Evolutionary conservation across 2,797 vertebrate species (phyloP), one percentile per base, ranked within the genome.

Genomic region (Pseudopleuronectes americanus): DNA sequence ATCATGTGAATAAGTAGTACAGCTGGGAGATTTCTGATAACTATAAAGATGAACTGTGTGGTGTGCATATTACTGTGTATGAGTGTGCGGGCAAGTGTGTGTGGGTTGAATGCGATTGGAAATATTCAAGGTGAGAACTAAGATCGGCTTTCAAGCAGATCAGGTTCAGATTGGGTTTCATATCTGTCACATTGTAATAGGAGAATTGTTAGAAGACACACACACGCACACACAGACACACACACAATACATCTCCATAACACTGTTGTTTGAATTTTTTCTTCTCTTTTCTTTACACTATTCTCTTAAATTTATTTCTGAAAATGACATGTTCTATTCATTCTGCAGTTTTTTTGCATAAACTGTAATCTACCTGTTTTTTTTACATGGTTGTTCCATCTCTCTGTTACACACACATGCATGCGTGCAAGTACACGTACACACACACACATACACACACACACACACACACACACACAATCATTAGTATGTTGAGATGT

Each of bases 401-500:
- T 64, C 17, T 28, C 38, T 51, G 57, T 21, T 14, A 52, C 10
- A n/a, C 8, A 38, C 10, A 38, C 17, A 9, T 1, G 16, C 43
- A 6, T 16, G 14, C 4, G 43, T 16, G 43, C 43, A 14, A 0
- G 13, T 14, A 43, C 41, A 41, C 38, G 5, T 6, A 41, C 33
- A 47, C 48, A 43, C 51, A 57, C 58, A 60, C 71, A 24, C 57
- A 22, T 48, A 63, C 60, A 45, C 71, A 24, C 59, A 45, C 24
- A 23, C 62, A 52, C 72, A 43, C 57, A 55, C 68, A 52, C 33
- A 59, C 73, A 67, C 64, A 84, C 55, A 62, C 43, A 58, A 54
- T 84, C 83, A 86, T 88, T 83, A 85, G 68, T 76, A 83, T 78
- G 86, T 89, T 87, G 74, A 68, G 76, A 75, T 68, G 86, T 84